Conservation (phyloP, 2,797 vertebrate species). For the Melanogrammus aeglefinus region DNA sequence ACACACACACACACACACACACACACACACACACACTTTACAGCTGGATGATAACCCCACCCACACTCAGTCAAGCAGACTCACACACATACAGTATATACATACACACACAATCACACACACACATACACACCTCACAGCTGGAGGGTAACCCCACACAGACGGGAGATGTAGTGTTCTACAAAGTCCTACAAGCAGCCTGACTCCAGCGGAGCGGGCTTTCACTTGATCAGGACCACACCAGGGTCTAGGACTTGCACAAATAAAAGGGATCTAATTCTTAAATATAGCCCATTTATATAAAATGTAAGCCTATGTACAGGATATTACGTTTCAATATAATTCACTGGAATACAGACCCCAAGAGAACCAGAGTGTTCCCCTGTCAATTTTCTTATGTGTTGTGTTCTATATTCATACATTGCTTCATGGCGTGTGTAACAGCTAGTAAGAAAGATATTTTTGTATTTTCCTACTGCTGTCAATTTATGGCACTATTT, state of each 20-base stretch:
- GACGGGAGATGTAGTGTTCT: too few relatives aligned
- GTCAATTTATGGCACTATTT: background rate
- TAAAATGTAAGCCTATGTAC: too few relatives aligned
- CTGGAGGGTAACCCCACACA: too few relatives aligned
- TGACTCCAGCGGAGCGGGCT: background rate
- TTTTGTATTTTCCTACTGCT: background rate
- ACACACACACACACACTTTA: too few relatives aligned
- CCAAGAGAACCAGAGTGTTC: background rate
- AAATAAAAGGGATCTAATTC: background rate
- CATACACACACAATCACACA: background rate
- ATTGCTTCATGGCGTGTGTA: background rate
- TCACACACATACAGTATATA: too few relatives aligned
- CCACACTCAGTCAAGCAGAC: too few relatives aligned
- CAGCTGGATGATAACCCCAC: too few relatives aligned
- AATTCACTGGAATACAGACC: background rate
- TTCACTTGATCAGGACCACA: too few relatives aligned
- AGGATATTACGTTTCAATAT: background rate
- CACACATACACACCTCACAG: too few relatives aligned
- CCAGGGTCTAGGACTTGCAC: too few relatives aligned
- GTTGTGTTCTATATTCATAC: background rate
- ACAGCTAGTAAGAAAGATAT: background rate
- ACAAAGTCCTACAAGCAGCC: background rate
- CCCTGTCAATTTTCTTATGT: background rate
- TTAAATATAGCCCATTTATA: background rate
- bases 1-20: too few relatives aligned